A percentile compares a stretch with the other conserved stretches of the same genome.
Conservation (phyloP, 2,797 vertebrate genomes). For the Pyrrhura leucotis region DNA sequence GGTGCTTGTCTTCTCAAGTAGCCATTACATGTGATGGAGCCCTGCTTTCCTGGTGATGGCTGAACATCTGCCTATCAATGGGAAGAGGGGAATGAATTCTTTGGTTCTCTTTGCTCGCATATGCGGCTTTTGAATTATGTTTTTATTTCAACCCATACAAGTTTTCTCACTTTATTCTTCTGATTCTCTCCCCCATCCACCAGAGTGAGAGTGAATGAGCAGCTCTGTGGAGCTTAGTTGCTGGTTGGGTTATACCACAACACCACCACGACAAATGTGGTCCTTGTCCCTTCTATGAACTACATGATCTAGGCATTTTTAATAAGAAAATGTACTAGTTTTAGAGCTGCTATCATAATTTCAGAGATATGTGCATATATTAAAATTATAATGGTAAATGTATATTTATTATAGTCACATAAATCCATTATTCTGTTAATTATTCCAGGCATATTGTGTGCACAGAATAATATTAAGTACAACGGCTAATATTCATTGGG, state of each 20-base stretch:
- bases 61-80: neutral
- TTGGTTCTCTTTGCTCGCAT: neutral
- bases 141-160: neutral
- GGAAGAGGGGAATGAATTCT: neutral
- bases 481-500: neutral
- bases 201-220: neutral
- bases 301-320: neutral
- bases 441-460: neutral
- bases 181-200: neutral
- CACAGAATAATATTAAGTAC: neutral
- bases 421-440: slow-evolving; percentile 20
- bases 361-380: neutral
- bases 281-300: neutral
- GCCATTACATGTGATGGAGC: neutral
- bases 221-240: neutral
- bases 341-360: neutral
- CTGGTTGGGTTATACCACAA: neutral
- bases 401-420: neutral
- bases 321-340: neutral
- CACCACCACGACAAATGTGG: neutral
- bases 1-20: neutral
- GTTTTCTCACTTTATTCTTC: neutral
- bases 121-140: neutral
- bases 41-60: neutral
- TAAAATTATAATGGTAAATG: neutral